These are phyloP conservation scores for Brachylomia viminalis DNA, from an alignment of 2,888 invertebrate genomes.

Conservation along the genomic window DNA sequence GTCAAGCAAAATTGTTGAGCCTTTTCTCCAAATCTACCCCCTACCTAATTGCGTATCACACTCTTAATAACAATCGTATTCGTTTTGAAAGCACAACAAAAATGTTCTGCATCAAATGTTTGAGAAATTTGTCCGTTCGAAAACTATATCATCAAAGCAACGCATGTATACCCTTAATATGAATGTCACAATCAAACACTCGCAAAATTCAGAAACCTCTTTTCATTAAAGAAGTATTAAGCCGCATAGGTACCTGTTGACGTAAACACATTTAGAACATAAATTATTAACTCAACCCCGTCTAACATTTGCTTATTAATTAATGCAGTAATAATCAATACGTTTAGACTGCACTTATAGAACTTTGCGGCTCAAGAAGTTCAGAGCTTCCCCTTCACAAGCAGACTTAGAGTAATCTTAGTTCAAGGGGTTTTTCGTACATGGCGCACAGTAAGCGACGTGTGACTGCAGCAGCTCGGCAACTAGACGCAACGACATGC, in stretches of 20 bases:
- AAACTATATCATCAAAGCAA: no score
- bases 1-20: no score
- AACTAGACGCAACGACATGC: background rate
- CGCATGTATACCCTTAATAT: no score
- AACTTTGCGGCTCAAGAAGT: background rate
- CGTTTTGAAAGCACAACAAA: no score
- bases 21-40: no score
- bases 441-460: background rate
- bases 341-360: background rate
- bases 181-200: background rate
- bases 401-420: background rate
- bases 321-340: background rate
- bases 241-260: background rate
- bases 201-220: background rate
- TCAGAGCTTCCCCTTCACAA: background rate
- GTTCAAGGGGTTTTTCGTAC: background rate
- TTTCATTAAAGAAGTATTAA: background rate
- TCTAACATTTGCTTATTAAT: background rate
- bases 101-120: no score
- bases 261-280: no score
- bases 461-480: background rate
- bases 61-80: no score
- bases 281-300: background rate
- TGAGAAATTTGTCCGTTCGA: no score
- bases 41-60: no score